A percentile compares a stretch with the other conserved stretches of the same genome.
Evolutionary conservation across 2,113 vertebrate species (phyloP).

Genomic region (Tupaia chinensis): DNA sequence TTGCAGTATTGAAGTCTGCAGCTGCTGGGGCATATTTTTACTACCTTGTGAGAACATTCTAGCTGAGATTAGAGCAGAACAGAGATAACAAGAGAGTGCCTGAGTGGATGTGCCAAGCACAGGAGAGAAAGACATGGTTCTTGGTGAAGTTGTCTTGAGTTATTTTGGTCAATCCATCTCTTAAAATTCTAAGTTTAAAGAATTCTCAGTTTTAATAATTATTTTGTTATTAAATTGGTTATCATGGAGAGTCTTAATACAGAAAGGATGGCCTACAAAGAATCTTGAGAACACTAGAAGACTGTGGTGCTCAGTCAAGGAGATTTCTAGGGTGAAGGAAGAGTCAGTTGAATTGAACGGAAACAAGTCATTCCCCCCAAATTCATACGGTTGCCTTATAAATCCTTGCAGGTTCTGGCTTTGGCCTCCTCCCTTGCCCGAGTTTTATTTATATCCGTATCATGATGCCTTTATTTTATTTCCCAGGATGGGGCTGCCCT

Average conservation of each 20-base stretch:
- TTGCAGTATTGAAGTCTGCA: background rate
- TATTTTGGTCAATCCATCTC: background rate
- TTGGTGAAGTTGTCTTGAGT: background rate
- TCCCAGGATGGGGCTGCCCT: background rate
- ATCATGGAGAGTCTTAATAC: background rate
- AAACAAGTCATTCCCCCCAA: background rate
- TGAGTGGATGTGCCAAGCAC: background rate
- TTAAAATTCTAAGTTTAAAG: background rate
- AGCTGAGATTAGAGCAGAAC: background rate
- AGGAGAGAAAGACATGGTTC: background rate
- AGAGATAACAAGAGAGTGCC: background rate
- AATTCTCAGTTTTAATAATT: background rate
- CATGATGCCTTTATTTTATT: background rate
- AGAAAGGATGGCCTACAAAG: background rate
- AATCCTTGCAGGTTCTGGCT: background rate
- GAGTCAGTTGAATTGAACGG: background rate
- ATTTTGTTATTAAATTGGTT: background rate
- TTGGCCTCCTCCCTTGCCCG: background rate
- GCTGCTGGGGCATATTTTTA: background rate
- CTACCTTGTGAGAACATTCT: background rate
- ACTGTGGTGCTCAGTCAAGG: background rate
- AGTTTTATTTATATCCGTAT: background rate
- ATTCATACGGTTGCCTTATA: background rate
- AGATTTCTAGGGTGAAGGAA: background rate
- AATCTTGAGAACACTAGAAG: background rate